Conservation (phyloP, 2,797 vertebrate genomes). For the Bradypodion pumilum region DNA sequence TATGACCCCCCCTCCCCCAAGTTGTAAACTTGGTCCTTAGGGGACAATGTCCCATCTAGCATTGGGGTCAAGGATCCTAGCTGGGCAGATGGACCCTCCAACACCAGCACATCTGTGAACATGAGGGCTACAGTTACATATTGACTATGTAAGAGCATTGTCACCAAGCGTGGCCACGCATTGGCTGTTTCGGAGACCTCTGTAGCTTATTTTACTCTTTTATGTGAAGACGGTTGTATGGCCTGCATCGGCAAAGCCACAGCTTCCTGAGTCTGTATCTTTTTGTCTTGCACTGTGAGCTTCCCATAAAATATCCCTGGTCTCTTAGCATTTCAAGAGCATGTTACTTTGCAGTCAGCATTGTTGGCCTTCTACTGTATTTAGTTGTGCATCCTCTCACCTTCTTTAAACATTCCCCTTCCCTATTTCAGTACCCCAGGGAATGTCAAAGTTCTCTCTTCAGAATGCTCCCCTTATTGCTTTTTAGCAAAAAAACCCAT, state of each 20-base stretch:
- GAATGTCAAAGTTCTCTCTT: background rate
- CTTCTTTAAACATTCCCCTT: background rate
- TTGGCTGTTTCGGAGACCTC: too few relatives aligned
- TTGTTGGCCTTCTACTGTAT: background rate
- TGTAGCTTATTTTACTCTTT: background rate
- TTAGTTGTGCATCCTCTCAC: background rate
- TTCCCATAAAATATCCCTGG: background rate
- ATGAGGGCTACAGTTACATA: background rate
- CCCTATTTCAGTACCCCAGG: background rate
- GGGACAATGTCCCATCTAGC: too few relatives aligned
- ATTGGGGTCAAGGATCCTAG: too few relatives aligned
- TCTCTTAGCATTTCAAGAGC: background rate
- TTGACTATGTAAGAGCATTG: background rate
- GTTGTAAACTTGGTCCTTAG: too few relatives aligned
- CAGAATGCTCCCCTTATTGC: background rate
- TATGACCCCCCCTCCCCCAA: too few relatives aligned
- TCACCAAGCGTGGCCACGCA: background rate
- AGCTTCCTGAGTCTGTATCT: too few relatives aligned
- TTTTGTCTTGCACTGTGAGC: background rate
- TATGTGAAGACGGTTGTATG: background rate
- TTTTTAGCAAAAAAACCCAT: background rate
- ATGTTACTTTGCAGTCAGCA: background rate
- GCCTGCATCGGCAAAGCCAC: background rate
- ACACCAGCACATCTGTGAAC: background rate
- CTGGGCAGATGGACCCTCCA: too few relatives aligned